Evolutionary conservation across 2,113 vertebrate genomes (phyloP).

Genomic region (Tragelaphus strepsiceros): DNA sequence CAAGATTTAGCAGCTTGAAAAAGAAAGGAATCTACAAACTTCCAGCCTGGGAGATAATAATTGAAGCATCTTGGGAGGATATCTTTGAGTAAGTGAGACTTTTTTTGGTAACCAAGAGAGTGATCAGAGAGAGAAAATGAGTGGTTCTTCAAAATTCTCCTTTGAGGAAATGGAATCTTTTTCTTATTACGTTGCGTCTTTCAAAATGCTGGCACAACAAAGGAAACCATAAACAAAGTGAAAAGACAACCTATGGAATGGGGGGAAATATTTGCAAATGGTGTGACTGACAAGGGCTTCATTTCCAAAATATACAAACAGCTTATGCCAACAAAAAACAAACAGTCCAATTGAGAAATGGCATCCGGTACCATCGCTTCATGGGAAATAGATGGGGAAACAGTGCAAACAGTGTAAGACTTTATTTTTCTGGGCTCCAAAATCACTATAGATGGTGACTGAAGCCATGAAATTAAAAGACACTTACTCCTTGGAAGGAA

Average conservation of each 20-base stretch:
- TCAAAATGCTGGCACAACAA: neutral
- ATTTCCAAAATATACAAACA: neutral
- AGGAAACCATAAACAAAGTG: neutral
- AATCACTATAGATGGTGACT: too few relatives aligned
- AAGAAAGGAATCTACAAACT: neutral
- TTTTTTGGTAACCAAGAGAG: neutral
- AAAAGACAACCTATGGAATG: neutral
- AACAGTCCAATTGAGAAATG: neutral
- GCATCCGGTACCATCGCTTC: too few relatives aligned
- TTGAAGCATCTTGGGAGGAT: neutral
- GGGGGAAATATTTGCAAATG: neutral
- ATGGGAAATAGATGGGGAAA: too few relatives aligned
- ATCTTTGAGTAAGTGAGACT: neutral
- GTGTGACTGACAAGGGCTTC: neutral
- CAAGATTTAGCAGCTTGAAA: slow-evolving; percentile 18
- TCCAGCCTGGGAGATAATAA: neutral
- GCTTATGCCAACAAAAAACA: neutral
- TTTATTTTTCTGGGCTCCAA: too few relatives aligned
- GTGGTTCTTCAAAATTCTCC: neutral
- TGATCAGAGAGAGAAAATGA: neutral
- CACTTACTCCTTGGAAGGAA: too few relatives aligned
- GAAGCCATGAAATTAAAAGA: too few relatives aligned
- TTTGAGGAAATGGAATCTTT: neutral
- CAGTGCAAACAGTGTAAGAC: too few relatives aligned
- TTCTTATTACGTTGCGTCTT: neutral